Base-by-base conservation (phyloP, 1,140 invertebrate genomes). In the Halyomorpha halys region DNA sequence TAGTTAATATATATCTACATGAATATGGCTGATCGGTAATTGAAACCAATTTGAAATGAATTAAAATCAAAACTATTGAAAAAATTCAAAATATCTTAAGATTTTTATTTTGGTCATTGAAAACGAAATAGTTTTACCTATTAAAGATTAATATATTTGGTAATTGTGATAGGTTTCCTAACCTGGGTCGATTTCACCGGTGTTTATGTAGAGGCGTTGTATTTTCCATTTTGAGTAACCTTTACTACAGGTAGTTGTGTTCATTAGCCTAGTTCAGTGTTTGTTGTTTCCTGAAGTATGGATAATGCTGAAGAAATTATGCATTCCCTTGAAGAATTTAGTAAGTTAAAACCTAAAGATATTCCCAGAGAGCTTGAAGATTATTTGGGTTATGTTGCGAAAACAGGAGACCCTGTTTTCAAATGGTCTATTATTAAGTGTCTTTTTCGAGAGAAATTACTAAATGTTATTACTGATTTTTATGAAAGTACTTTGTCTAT, bases 401-500 rank as follows among this genome's bases (percentile, higher is more conserved):
- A 90, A 76, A 95, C 92, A 63, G 94, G 94, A 61, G 91, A 97
- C 75, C 91, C 91, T 11, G 82, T 96, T 25, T 96, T 92, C 73
- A 92, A 93, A 68, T 97, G 94, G 94, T 76, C 85, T 19, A 77
- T 88, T 59, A 81, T 97, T 19, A 93, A 94, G 74, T 83, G 83
- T 70, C 80, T 97, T 62, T 89, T 96, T 72, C 82, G 89, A 65
- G 85, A 91, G 72, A 96, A 96, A 73, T 76, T 96, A 4, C 80
- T 91, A 15, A 82, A 81, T 63, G 91, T 94, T 15, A 90, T 95
- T 70, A 86, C 83, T 44, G 86, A 94, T 61, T 95, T 95, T 71
- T 85, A n/a, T n/a, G n/a, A n/a, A n/a, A n/a, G n/a, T n/a, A n/a
- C n/a, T n/a, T n/a, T n/a, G n/a, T n/a, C n/a, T 21, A 79, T 89